A percentile compares a stretch with the other conserved stretches of the same genome.
These are phyloP conservation scores for Decapterus maruadsi DNA, from an alignment of 2,797 vertebrate species.

Conservation along the genomic window DNA sequence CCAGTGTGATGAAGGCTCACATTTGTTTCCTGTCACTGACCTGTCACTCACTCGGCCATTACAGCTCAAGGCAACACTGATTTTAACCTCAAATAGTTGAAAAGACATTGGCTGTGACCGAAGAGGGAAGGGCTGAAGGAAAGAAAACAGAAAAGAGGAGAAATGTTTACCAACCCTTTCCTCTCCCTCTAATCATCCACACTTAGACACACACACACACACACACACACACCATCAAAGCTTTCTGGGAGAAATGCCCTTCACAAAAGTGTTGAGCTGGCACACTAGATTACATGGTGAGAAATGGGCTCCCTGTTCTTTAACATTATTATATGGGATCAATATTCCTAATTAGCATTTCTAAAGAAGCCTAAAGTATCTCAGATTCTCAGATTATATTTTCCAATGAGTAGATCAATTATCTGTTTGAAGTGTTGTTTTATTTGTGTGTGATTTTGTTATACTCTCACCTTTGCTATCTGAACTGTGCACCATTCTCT, in stretches of 20 bases:
- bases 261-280: constrained; percentile 70
- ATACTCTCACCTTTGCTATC: constrained; percentile 54
- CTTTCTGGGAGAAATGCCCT: constrained; percentile 67
- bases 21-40: constrained; percentile 86
- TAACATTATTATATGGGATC: constrained; percentile 72
- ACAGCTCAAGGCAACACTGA: constrained; percentile 57
- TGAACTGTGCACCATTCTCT: neutral
- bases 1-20: constrained; percentile 82
- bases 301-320: constrained; percentile 57
- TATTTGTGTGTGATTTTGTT: constrained; percentile 43
- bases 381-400: constrained; percentile 71
- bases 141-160: constrained; percentile 10
- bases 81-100: constrained; percentile 68
- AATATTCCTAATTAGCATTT: constrained; percentile 78
- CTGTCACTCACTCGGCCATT: constrained; percentile 81
- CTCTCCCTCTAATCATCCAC: constrained; percentile 32
- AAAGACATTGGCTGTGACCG: constrained; percentile 53
- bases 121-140: constrained; percentile 36
- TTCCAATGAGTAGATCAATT: constrained; percentile 75
- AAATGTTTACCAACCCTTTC: constrained; percentile 47
- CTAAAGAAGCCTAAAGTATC: constrained; percentile 62
- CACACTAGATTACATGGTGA: constrained; percentile 60
- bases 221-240: constrained; percentile 60
- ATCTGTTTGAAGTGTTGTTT: constrained; percentile 73
- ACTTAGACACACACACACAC: constrained; percentile 19